Base-by-base conservation (phyloP, 2,888 invertebrate species). In the Tetheella fluctuosa region DNA sequence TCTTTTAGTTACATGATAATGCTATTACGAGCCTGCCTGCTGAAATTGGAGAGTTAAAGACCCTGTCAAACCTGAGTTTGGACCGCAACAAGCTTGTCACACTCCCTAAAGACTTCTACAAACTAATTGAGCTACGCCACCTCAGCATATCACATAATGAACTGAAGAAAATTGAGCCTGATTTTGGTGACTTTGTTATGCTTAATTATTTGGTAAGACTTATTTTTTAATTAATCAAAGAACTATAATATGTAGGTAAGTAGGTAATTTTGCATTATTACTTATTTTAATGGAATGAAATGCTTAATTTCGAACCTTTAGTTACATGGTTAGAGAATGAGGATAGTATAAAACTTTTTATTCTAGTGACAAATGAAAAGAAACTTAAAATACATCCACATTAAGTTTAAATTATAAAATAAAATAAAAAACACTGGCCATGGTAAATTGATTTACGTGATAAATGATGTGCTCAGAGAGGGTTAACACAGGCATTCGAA, bases 1-100 rank as follows among this genome's bases (percentile, higher is more conserved):
- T 13, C 13, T 81, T 86, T 54, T 84, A 98, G 97, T 92, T 98
- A 57, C 97, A 98, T 88, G 97, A 97, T 85, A 98, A 98, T 93
- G 95, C 95, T 55, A 85, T 98, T 77, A 93, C 94, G 68, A 89
- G 88, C 57, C 84, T 98, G 65, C 98, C 98, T 8, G 81, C 94
- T 39, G 95, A 96, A 87, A 94, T 98, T 76, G 96, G 96, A 53
- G 93, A 94, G 64, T 90, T 98, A 73, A 94, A 91, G 62, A 95
- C 94, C 80, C 87, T 97, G 65, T 93, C 94, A 65, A 95, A 94
- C 77, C 79, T 97, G 48, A 96, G 96, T 83, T 80, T 96, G 64
- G 95, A 95, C 68, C 95, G 94, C 74, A 97, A 97, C 74, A 96
- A 95, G 84, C 83, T 97, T 60, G 89, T 83, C 59, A 77, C 77